These are phyloP conservation scores for Canis aureus DNA, from an alignment of 2,113 vertebrate genomes.

Conservation along the genomic window DNA sequence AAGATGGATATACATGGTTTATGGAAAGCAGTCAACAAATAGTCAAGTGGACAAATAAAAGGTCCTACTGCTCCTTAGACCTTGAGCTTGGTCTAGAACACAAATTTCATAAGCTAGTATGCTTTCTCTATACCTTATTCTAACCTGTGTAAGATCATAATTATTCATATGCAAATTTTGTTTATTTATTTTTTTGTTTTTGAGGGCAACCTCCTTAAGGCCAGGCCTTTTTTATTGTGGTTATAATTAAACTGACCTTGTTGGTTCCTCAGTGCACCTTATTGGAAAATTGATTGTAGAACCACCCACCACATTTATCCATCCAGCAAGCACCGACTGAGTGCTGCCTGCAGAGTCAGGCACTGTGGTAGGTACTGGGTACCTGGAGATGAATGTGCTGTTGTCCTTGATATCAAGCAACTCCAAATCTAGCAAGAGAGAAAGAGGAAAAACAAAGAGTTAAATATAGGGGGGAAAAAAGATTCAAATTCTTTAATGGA, in stretches of 20 bases:
- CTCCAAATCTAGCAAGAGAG: background rate
- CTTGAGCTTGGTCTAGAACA: background rate
- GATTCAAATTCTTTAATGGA: background rate
- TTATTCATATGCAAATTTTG: background rate
- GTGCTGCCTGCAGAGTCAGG: background rate
- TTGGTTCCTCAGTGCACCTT: background rate
- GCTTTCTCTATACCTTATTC: constrained; percentile 3
- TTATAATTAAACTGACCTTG: background rate
- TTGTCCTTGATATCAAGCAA: background rate
- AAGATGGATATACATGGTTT: background rate
- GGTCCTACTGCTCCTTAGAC: background rate
- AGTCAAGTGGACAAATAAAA: background rate
- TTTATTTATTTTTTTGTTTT: background rate
- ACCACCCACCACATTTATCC: background rate
- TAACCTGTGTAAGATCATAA: background rate
- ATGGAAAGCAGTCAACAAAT: background rate
- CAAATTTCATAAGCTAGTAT: background rate
- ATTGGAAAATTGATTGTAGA: background rate
- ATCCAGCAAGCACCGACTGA: background rate
- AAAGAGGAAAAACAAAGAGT: background rate
- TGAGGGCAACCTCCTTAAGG: background rate
- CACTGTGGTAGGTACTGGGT: background rate
- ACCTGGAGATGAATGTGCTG: background rate
- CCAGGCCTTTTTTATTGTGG: background rate
- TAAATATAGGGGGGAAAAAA: background rate